These are phyloP conservation scores for Cephalopholis sonnerati DNA, from an alignment of 2,113 vertebrate species.

Conservation along the genomic window DNA sequence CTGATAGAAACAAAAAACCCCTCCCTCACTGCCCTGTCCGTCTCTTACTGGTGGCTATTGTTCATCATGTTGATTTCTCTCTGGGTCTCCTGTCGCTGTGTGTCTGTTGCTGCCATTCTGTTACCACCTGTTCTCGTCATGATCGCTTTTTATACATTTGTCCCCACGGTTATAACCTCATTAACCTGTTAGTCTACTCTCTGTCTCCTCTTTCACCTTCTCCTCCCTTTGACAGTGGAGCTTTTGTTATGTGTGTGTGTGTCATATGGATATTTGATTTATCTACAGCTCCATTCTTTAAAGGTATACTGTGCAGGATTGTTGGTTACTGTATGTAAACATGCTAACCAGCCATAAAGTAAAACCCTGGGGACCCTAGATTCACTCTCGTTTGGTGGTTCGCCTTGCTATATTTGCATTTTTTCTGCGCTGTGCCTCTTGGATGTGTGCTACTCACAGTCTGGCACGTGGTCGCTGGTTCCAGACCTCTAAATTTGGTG, in stretches of 20 bases:
- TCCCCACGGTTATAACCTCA: constrained; percentile 54
- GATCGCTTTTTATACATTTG: constrained; percentile 25
- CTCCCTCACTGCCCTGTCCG: neutral
- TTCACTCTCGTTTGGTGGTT: no score
- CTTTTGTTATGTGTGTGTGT: constrained; percentile 11
- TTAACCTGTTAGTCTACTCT: constrained; percentile 53
- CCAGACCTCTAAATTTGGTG: neutral
- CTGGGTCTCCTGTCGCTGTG: neutral
- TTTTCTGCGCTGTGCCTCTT: no score
- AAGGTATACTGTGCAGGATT: no score
- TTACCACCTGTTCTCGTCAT: constrained; percentile 56
- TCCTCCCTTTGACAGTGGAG: constrained; percentile 5
- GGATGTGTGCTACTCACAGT: no score
- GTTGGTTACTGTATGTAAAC: no score
- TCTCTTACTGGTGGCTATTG: neutral
- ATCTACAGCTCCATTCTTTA: neutral
- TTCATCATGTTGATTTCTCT: neutral
- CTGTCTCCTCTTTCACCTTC: constrained; percentile 35
- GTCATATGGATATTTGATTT: neutral
- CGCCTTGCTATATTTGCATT: no score
- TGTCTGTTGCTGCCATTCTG: constrained; percentile 30
- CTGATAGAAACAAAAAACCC: neutral
- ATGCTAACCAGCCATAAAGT: no score
- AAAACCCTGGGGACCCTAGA: no score
- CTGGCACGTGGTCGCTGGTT: neutral